These are phyloP conservation scores for Anolis apletophallus DNA, from an alignment of 2,797 vertebrate species.

Conservation along the genomic window DNA sequence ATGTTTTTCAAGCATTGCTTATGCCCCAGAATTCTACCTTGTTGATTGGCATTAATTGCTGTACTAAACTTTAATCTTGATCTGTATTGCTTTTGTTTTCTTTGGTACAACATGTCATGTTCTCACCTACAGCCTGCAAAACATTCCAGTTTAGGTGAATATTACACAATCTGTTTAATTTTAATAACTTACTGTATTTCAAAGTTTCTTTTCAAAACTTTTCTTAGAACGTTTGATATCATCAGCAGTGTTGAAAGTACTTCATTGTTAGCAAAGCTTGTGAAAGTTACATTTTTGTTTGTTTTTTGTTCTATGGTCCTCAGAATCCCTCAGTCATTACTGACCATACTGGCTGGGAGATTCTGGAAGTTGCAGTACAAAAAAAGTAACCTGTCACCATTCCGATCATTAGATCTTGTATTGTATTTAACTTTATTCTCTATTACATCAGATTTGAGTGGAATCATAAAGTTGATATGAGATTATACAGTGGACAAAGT, in stretches of 20 bases:
- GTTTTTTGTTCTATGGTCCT: too few species aligned
- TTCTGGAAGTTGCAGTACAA: too few species aligned
- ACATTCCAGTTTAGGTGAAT: background rate
- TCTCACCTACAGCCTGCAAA: background rate
- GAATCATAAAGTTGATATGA: background rate
- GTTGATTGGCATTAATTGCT: background rate
- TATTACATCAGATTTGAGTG: background rate
- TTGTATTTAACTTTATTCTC: background rate
- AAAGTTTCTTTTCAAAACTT: background rate
- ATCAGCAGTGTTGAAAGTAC: slow-evolving; percentile 6
- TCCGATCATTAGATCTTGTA: background rate
- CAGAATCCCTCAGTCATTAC: too few species aligned
- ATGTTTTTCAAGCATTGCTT: slow-evolving; percentile 13
- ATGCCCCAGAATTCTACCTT: background rate
- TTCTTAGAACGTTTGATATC: background rate
- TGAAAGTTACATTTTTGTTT: too few species aligned
- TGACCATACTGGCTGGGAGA: too few species aligned
- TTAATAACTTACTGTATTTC: background rate
- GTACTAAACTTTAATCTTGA: background rate
- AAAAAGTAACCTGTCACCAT: too few species aligned
- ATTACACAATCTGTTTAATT: background rate
- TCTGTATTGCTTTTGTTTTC: background rate
- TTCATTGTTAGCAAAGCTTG: background rate
- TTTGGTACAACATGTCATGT: slow-evolving; percentile 20
- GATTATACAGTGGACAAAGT: background rate